Percentiles rank a stretch among this genome's conserved stretches.
Conservation (phyloP, 2,888 invertebrate species). For the Brachypalpus laphriformis region DNA sequence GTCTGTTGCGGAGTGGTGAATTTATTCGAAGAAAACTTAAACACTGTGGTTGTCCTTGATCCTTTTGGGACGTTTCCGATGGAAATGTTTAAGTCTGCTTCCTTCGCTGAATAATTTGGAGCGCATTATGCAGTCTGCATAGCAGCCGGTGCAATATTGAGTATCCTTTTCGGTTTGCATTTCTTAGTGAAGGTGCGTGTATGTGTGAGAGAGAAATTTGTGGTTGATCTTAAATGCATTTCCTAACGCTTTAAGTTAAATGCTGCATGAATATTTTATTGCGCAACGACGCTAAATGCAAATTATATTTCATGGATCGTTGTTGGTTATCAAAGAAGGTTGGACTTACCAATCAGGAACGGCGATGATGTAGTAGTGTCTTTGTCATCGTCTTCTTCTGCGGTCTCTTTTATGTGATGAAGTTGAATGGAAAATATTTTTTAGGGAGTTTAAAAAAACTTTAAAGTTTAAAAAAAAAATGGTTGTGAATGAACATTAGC, state of each 20-base stretch:
- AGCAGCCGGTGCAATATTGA: slow-evolving; percentile 20
- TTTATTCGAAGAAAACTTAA: slow-evolving; percentile 35
- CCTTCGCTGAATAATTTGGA: slow-evolving; percentile 54
- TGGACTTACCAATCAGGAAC: neutral
- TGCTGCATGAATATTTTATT: slow-evolving; percentile 58
- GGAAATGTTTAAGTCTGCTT: slow-evolving; percentile 35
- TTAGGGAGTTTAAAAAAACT: neutral
- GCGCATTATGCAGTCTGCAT: slow-evolving; percentile 9
- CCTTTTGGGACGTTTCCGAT: slow-evolving; percentile 26
- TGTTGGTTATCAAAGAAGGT: neutral
- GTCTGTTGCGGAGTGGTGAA: neutral
- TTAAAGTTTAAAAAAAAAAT: neutral
- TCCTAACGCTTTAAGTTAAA: slow-evolving; percentile 46
- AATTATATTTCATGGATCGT: slow-evolving; percentile 39
- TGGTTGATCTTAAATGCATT: slow-evolving; percentile 40
- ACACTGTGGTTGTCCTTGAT: slow-evolving; percentile 41
- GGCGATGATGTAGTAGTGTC: neutral
- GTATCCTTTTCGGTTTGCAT: slow-evolving; percentile 22
- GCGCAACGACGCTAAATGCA: slow-evolving; percentile 24
- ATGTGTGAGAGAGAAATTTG: neutral
- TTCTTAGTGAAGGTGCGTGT: neutral
- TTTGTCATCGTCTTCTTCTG: slow-evolving; percentile 43
- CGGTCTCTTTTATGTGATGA: slow-evolving; percentile 3
- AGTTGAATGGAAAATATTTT: slow-evolving; percentile 2
- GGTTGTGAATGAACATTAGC: neutral